These are phyloP conservation scores for Anneissia japonica DNA, from an alignment of 35 echinoderm and acorn worm genomes.

Conservation along the genomic window DNA sequence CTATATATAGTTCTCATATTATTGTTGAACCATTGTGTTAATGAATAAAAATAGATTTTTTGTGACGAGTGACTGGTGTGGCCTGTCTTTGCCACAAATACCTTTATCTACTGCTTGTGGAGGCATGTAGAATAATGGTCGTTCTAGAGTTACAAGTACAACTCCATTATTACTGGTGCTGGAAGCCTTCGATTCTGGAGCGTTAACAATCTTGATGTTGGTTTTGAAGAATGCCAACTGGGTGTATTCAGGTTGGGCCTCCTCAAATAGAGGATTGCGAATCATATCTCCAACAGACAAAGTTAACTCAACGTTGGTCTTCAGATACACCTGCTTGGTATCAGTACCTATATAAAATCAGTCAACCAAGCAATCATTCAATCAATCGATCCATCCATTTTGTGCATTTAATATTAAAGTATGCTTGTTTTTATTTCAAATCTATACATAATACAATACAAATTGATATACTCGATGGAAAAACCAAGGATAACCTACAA, in stretches of 20 bases:
- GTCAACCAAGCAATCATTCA: neutral
- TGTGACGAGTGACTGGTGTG: too few species aligned
- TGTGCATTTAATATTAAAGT: neutral
- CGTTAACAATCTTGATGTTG: conserved; percentile 57
- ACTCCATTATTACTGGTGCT: conserved; percentile 40
- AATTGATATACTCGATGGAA: too few species aligned
- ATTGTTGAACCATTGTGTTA: too few species aligned
- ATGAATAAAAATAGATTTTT: too few species aligned
- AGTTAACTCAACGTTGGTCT: conserved; percentile 76
- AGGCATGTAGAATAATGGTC: conserved; percentile 64
- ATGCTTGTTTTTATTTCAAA: too few species aligned
- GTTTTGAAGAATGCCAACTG: conserved; percentile 92
- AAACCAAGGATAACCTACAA: too few species aligned
- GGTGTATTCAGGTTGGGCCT: conserved; percentile 82
- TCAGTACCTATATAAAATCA: neutral
- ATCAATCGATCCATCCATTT: neutral
- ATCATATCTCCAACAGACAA: conserved; percentile 74
- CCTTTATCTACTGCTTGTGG: conserved; percentile 78
- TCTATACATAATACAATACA: too few species aligned
- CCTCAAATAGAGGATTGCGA: conserved; percentile 62
- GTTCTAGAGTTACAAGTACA: conserved; percentile 57
- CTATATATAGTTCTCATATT: too few species aligned
- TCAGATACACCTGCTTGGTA: conserved; percentile 47
- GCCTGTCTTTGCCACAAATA: conserved; percentile 4
- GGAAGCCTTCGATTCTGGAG: conserved; percentile 40